phyloP scores from a whole-genome alignment of 1,140 invertebrate genomes.

The Drosophila varians region DNA sequence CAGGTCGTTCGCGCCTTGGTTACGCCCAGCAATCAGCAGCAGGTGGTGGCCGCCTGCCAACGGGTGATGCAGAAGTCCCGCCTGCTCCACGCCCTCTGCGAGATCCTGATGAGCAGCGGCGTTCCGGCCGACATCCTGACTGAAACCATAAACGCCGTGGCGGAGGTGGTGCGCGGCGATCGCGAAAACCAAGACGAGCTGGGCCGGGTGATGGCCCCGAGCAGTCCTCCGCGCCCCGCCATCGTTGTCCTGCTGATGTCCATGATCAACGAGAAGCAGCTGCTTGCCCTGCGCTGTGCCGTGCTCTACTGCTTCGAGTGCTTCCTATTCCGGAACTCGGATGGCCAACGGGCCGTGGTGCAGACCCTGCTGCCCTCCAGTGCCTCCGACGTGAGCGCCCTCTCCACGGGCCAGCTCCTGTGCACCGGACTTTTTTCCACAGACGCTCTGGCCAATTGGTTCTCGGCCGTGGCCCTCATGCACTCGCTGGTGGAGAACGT shows the following conservation, averaged over 20 bases:
- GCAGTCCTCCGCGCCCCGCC: slow-evolving; percentile 94
- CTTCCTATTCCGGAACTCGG: slow-evolving; percentile 96
- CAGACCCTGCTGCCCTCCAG: slow-evolving; percentile 95
- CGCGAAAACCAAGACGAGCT: slow-evolving; percentile 96
- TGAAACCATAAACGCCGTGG: slow-evolving; percentile 97
- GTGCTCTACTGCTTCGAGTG: slow-evolving; percentile 99
- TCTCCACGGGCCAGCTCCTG: slow-evolving; percentile 94
- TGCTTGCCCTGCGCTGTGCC: slow-evolving; percentile 94
- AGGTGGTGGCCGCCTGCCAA: slow-evolving; percentile 91
- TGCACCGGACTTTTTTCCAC: slow-evolving; percentile 96
- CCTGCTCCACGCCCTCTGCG: slow-evolving; percentile 92
- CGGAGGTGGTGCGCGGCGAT: slow-evolving; percentile 96
- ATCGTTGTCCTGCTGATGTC: slow-evolving; percentile 98
- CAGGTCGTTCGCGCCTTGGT: slow-evolving; percentile 95
- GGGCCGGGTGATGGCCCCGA: slow-evolving; percentile 95
- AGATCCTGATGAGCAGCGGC: slow-evolving; percentile 97
- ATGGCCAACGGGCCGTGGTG: slow-evolving; percentile 93
- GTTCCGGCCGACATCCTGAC: slow-evolving; percentile 98
- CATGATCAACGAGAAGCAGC: slow-evolving; percentile 99
- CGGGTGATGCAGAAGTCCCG: slow-evolving; percentile 93
- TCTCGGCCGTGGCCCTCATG: slow-evolving; percentile 95
- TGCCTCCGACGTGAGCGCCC: slow-evolving; percentile 88
- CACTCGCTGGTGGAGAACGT: slow-evolving; percentile 95
- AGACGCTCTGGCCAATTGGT: slow-evolving; percentile 98
- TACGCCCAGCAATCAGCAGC: slow-evolving; percentile 93